Conservation (phyloP, 2,888 invertebrate species). For the Cataglyphis rosenhaueri region DNA sequence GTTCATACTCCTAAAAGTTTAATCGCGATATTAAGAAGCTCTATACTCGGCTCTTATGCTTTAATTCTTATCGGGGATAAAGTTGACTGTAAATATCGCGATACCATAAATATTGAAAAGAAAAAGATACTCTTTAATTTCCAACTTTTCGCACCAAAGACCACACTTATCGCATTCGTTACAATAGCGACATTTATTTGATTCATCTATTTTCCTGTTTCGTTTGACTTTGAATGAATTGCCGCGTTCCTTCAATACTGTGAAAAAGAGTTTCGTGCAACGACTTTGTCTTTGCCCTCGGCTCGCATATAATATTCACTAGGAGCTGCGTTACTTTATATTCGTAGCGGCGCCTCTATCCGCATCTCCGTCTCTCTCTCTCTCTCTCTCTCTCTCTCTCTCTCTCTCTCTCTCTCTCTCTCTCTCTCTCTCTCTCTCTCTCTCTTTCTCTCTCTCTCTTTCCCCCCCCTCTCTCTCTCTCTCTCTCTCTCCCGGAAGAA, state of each 20-base stretch:
- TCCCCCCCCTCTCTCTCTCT: too few species aligned
- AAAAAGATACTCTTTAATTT: not conserved
- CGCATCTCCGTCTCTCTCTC: conserved; percentile 50
- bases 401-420: conserved; percentile 14
- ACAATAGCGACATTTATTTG: conserved; percentile 20
- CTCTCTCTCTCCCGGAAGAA: conserved; percentile 48
- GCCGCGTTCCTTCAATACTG: conserved; percentile 44
- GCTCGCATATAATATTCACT: conserved; percentile 56
- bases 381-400: too few species aligned
- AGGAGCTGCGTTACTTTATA: conserved; percentile 69
- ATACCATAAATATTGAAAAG: not conserved
- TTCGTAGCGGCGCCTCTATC: conserved; percentile 67
- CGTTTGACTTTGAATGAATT: conserved; percentile 54
- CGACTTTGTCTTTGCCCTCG: conserved; percentile 51
- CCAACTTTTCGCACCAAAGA: too few species aligned
- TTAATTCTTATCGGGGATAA: conserved; percentile 17
- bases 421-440: conserved; percentile 33
- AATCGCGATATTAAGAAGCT: conserved; percentile 42
- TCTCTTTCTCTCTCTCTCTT: conserved; percentile 16
- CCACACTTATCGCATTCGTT: conserved; percentile 2
- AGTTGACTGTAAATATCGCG: conserved; percentile 6
- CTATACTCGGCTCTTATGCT: conserved; percentile 9
- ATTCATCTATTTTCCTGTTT: conserved; percentile 40
- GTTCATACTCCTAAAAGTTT: conserved; percentile 29
- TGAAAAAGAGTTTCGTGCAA: conserved; percentile 48